Conservation (phyloP, 2,888 invertebrate genomes). For the Spisula solida region DNA sequence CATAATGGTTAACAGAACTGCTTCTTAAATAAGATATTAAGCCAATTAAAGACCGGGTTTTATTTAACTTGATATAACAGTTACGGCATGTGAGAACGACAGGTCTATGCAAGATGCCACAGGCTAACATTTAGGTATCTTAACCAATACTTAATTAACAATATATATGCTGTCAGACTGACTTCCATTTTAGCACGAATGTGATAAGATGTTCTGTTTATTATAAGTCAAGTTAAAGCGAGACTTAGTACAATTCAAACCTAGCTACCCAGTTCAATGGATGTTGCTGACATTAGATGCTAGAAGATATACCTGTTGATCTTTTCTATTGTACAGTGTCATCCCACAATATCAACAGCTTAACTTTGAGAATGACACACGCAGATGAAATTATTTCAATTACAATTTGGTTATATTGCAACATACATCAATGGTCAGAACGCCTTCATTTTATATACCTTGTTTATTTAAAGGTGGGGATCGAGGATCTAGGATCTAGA, state of each 20-base stretch:
- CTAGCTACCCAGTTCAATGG: neutral
- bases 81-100: neutral
- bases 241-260: neutral
- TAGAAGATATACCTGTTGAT: neutral
- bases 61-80: neutral
- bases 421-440: no score
- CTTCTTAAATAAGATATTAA: no score
- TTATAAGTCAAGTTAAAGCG: neutral
- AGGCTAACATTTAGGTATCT: neutral
- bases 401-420: no score
- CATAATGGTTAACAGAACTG: no score
- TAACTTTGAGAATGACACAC: no score
- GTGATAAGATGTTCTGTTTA: slow-evolving; percentile 13
- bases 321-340: no score
- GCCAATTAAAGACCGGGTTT: neutral
- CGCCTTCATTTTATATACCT: no score
- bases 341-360: no score
- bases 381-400: no score
- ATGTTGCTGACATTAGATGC: neutral
- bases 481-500: no score
- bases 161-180: neutral
- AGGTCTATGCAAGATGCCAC: neutral
- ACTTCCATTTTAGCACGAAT: neutral
- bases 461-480: no score
- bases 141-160: neutral